phyloP scores from a whole-genome alignment of 2,113 vertebrate species.

The Indicator maculatus region DNA sequence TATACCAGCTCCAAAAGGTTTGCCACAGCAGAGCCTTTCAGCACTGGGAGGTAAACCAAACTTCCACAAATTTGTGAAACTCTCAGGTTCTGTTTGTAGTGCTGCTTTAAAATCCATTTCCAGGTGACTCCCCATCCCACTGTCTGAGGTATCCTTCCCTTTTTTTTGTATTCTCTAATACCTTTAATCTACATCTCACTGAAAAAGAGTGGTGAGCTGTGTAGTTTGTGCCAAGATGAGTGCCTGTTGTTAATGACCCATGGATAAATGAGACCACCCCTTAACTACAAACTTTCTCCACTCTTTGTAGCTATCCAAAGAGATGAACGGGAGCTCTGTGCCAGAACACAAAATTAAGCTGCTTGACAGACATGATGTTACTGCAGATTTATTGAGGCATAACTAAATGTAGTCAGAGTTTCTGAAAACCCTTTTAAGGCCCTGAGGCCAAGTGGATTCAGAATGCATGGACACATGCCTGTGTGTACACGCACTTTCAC shows the following conservation, averaged over 20 bases:
- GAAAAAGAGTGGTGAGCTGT: neutral
- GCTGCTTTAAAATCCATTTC: neutral
- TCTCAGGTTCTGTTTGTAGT: neutral
- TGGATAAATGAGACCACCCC: neutral
- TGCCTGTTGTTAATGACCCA: accelerated
- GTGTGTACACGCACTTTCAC: neutral
- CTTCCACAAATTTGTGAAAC: neutral
- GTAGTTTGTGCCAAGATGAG: neutral
- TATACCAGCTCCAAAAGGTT: slow-evolving; percentile 86
- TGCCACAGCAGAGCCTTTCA: slow-evolving; percentile 86
- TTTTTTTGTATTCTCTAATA: neutral
- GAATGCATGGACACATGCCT: neutral
- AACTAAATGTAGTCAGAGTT: neutral
- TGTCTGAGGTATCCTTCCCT: neutral
- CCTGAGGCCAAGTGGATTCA: neutral
- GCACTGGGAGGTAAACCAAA: slow-evolving; percentile 82
- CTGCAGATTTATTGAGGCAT: neutral
- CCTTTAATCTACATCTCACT: neutral
- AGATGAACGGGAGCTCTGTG: neutral
- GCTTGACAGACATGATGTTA: neutral
- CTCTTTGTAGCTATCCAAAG: neutral
- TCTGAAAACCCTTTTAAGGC: neutral
- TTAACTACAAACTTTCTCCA: neutral
- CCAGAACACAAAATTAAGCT: neutral
- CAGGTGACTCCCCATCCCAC: neutral